phyloP scores from a whole-genome alignment of 2,113 vertebrate genomes.

The Callipepla californica region DNA sequence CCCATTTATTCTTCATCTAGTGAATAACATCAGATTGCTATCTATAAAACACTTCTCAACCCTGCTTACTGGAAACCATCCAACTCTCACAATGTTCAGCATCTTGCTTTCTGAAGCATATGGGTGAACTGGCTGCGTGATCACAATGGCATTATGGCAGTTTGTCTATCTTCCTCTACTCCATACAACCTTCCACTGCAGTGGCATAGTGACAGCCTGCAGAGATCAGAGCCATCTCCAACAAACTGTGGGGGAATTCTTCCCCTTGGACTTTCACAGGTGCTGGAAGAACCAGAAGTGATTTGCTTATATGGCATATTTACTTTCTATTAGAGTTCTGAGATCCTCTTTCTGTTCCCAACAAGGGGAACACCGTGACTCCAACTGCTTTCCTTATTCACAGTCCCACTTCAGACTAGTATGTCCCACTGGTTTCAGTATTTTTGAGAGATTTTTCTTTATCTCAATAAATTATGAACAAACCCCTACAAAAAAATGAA shows the following conservation, averaged over 20 bases:
- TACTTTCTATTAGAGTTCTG: background rate
- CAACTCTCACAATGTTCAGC: background rate
- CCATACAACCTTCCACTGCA: background rate
- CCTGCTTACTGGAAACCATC: background rate
- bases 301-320: fast-evolving
- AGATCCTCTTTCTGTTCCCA: background rate
- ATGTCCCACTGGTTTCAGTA: background rate
- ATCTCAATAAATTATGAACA: background rate
- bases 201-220: background rate
- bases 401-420: background rate
- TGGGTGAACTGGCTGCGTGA: background rate
- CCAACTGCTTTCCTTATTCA: background rate
- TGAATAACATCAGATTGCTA: background rate
- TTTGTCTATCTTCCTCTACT: background rate
- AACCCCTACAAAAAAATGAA: background rate
- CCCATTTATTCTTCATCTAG: background rate
- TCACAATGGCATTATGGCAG: fast-evolving
- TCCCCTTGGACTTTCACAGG: fast-evolving
- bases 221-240: background rate
- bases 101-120: background rate
- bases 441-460: background rate
- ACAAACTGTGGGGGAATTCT: background rate
- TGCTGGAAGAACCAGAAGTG: background rate
- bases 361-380: background rate
- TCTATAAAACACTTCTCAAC: background rate